Evolutionary conservation across 2,888 invertebrate species (phyloP), one percentile per base, ranked within the genome.

Genomic region (Diadegma fenestrale): DNA sequence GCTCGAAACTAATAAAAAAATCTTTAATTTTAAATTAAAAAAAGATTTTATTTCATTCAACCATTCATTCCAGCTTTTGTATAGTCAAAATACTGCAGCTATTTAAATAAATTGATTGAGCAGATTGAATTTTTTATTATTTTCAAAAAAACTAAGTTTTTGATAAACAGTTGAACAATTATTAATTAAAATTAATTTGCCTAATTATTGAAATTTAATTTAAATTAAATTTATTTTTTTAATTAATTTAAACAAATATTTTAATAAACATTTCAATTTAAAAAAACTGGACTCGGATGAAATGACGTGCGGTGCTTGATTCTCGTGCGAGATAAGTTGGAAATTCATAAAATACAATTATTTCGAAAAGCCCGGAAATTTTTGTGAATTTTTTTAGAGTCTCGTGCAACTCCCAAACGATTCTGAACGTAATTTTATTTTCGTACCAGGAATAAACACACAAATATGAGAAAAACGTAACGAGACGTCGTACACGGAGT

Each of bases 1-100:
- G 48, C 48, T 69, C 61, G 68, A 68, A 58, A 22, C 51, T 68
- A 33, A n/a, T n/a, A n/a, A n/a, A n/a, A n/a, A n/a, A n/a, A n/a
- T n/a, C n/a, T n/a, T n/a, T n/a, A n/a, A n/a, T n/a, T n/a, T n/a
- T n/a, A n/a, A n/a, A n/a, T n/a, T n/a, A n/a, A n/a, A n/a, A n/a
- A n/a, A n/a, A n/a, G n/a, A n/a, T n/a, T n/a, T n/a, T n/a, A n/a
- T n/a, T n/a, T n/a, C n/a, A n/a, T n/a, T n/a, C n/a, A n/a, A n/a
- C n/a, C n/a, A n/a, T n/a, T n/a, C n/a, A n/a, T n/a, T n/a, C n/a
- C n/a, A n/a, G n/a, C n/a, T n/a, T n/a, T n/a, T n/a, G n/a, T n/a
- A n/a, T n/a, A n/a, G n/a, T n/a, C n/a, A n/a, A n/a, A n/a, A n/a
- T n/a, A n/a, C n/a, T n/a, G n/a, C n/a, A n/a, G n/a, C n/a, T n/a